phyloP scores from a whole-genome alignment of 2,797 vertebrate genomes.

The Lycodopsis pacificus region DNA sequence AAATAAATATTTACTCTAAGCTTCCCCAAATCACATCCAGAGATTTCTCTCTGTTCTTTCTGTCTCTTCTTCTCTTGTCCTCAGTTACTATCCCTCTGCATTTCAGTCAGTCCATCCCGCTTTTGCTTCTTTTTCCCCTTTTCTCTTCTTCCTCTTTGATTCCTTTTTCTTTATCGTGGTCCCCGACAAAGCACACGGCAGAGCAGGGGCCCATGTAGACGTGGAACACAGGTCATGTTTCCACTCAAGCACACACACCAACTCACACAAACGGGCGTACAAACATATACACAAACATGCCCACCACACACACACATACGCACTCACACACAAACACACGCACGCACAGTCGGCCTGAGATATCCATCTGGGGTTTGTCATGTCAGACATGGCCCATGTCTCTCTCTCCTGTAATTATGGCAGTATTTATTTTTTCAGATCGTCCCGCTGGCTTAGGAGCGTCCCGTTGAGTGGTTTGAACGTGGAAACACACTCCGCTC shows the following conservation, averaged over 20 bases:
- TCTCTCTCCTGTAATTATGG: constrained; percentile 88
- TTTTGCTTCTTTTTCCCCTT: not conserved
- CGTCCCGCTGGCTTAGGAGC: constrained; percentile 79
- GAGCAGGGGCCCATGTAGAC: constrained; percentile 42
- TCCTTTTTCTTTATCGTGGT: constrained; percentile 32
- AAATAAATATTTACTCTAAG: constrained; percentile 86
- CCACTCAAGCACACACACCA: constrained; percentile 52
- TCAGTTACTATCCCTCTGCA: constrained; percentile 9
- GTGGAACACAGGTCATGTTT: constrained; percentile 67
- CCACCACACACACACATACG: constrained; percentile 29
- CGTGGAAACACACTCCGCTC: constrained; percentile 74
- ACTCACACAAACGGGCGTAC: constrained; percentile 39
- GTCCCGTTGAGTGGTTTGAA: constrained; percentile 80
- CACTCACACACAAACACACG: constrained; percentile 14
- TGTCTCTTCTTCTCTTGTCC: constrained; percentile 50
- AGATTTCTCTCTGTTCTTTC: constrained; percentile 57
- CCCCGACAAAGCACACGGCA: constrained; percentile 34
- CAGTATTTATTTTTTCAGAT: constrained; percentile 87
- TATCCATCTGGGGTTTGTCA: constrained; percentile 88
- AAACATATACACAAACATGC: not conserved
- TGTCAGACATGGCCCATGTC: constrained; percentile 86
- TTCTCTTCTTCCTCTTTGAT: not conserved
- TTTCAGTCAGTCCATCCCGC: not conserved
- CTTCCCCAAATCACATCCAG: constrained; percentile 83
- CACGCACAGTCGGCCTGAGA: constrained; percentile 70